A percentile compares a stretch with the other conserved stretches of the same genome.
Conservation (phyloP, 1,140 invertebrate genomes). For the Copidosoma floridanum region DNA sequence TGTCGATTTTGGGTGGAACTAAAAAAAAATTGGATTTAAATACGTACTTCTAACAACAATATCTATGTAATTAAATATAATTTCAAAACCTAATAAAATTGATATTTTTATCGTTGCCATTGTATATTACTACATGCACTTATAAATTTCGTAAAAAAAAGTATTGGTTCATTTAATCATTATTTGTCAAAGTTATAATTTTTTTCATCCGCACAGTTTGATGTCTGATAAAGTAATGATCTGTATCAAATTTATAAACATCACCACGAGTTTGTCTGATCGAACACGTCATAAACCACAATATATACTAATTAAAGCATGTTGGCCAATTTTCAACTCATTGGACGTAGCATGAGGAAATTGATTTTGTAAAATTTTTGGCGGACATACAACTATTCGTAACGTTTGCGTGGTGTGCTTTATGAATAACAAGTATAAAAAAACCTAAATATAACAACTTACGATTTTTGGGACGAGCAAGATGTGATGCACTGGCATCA, state of each 20-base stretch:
- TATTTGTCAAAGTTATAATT: too few relatives aligned
- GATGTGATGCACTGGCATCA: constrained; percentile 81
- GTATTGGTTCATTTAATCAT: too few relatives aligned
- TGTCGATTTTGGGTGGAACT: constrained; percentile 89
- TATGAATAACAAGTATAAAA: too few relatives aligned
- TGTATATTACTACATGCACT: neutral
- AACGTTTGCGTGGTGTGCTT: too few relatives aligned
- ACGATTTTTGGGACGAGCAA: constrained; percentile 89
- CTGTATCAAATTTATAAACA: neutral
- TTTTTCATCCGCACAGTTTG: neutral
- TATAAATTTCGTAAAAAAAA: neutral
- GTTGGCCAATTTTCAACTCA: constrained; percentile 1
- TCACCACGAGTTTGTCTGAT: neutral
- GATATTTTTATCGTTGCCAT: constrained; percentile 13
- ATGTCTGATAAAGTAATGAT: constrained; percentile 9
- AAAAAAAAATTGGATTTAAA: constrained; percentile 41
- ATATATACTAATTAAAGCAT: neutral
- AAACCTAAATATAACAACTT: too few relatives aligned
- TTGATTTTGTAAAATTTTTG: constrained; percentile 12
- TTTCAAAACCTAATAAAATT: constrained; percentile 18
- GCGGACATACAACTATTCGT: constrained; percentile 1
- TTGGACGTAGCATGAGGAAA: neutral
- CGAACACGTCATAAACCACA: neutral
- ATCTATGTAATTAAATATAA: neutral
- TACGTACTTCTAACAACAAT: neutral